phyloP scores from a whole-genome alignment of 2,888 invertebrate genomes.

The Tenodera sinensis region DNA sequence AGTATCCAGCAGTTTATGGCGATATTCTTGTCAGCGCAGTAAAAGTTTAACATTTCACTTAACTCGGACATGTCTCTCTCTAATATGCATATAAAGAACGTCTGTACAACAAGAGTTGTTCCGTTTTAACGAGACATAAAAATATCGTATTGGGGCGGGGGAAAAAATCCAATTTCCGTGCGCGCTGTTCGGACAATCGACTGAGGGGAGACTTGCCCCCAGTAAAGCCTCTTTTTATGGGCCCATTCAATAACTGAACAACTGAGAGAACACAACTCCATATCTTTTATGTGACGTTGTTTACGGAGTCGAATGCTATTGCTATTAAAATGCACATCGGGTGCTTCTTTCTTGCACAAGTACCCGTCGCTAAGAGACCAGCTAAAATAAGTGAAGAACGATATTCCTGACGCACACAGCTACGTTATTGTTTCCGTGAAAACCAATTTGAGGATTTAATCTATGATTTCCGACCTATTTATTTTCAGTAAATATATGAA shows the following conservation, averaged over 20 bases:
- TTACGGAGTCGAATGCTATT: background rate
- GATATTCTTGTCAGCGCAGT: background rate
- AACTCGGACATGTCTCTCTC: background rate
- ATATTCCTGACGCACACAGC: background rate
- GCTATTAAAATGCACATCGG: background rate
- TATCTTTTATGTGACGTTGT: background rate
- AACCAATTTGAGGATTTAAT: background rate
- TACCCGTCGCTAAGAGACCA: background rate
- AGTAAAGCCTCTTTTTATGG: constrained; percentile 4
- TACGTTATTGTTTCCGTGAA: background rate
- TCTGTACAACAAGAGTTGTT: background rate
- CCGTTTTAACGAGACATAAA: constrained; percentile 14
- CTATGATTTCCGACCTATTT: background rate
- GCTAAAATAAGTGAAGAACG: background rate
- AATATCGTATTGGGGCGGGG: background rate
- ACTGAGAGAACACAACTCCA: background rate
- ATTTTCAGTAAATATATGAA: background rate
- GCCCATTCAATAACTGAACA: background rate
- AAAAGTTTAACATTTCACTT: background rate
- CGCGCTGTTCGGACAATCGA: constrained; percentile 4
- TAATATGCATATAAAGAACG: background rate
- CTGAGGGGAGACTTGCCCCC: background rate
- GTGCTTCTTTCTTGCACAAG: background rate
- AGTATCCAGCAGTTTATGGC: no score
- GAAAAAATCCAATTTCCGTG: background rate